Conservation (phyloP, 2,797 vertebrate species). For the Melanogrammus aeglefinus region DNA sequence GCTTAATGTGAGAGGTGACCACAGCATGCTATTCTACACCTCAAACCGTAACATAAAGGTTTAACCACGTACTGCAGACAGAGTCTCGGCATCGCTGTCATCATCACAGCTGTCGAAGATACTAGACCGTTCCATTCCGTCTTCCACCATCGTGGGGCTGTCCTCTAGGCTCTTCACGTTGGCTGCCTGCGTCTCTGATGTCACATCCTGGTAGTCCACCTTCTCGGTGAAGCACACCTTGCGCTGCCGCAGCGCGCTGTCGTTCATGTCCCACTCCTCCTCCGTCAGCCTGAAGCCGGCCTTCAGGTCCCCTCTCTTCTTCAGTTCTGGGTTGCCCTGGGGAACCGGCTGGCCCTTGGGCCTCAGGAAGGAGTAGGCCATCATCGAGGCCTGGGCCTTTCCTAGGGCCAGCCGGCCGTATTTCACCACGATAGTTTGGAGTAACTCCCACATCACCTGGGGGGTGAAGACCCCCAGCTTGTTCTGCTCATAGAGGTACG, state of each 20-base stretch:
- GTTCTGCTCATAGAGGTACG: constrained; percentile 84
- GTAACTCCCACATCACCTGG: constrained; percentile 73
- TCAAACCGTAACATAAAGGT: background rate
- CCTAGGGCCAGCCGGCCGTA: constrained; percentile 61
- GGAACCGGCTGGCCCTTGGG: constrained; percentile 47
- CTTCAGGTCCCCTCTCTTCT: constrained; percentile 82
- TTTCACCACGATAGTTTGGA: constrained; percentile 72
- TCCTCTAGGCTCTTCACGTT: constrained; percentile 79
- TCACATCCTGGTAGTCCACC: constrained; percentile 67
- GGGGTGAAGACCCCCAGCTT: constrained; percentile 81
- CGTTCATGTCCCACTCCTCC: constrained; percentile 81
- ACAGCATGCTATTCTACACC: background rate
- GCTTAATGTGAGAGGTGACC: background rate
- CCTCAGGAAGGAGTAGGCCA: constrained; percentile 55
- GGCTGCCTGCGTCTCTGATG: constrained; percentile 42
- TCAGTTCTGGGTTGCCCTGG: constrained; percentile 46
- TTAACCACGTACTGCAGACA: constrained; percentile 46
- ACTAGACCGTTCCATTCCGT: constrained; percentile 80
- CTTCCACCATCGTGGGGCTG: constrained; percentile 88
- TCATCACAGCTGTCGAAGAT: constrained; percentile 86
- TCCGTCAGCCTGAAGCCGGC: constrained; percentile 86
- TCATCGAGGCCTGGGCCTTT: constrained; percentile 66
- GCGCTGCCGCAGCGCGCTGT: constrained; percentile 80
- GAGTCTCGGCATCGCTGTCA: constrained; percentile 75
- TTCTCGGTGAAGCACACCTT: constrained; percentile 88